These are phyloP conservation scores for Pocillopora meandrina DNA, from an alignment of 92 coral and sea anemone genomes.

Conservation along the genomic window DNA sequence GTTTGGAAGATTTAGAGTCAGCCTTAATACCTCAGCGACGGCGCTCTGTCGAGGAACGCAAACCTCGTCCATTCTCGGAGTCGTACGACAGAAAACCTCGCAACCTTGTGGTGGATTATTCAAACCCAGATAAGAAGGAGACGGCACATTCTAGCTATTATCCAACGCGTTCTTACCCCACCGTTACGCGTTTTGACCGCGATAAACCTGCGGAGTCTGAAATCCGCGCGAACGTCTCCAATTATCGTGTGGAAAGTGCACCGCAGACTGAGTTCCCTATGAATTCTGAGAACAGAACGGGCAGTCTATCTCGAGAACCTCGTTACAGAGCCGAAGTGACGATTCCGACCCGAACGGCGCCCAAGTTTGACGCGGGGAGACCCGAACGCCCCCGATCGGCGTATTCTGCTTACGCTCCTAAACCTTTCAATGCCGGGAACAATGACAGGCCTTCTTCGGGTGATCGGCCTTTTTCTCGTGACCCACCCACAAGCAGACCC, in stretches of 20 bases:
- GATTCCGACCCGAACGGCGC: constrained; percentile 65
- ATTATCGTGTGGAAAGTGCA: constrained; percentile 59
- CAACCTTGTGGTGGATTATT: constrained; percentile 67
- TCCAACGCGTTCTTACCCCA: constrained; percentile 62
- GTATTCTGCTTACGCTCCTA: constrained; percentile 73
- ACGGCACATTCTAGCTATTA: constrained; percentile 62
- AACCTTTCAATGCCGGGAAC: constrained; percentile 57
- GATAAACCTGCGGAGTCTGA: constrained; percentile 62
- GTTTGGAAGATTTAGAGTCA: constrained; percentile 65
- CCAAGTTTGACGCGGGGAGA: constrained; percentile 42
- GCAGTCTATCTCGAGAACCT: constrained; percentile 57
- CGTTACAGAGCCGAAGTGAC: constrained; percentile 81
- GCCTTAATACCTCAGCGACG: constrained; percentile 45
- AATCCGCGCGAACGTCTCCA: constrained; percentile 54
- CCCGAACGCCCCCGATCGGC: constrained; percentile 74
- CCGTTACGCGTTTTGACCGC: constrained; percentile 43
- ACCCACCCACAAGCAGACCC: constrained; percentile 18
- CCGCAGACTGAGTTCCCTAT: constrained; percentile 46
- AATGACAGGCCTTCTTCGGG: constrained; percentile 44
- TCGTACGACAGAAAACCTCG: constrained; percentile 68
- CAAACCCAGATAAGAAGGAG: constrained; percentile 62
- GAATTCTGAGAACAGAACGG: constrained; percentile 40
- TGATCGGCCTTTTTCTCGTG: constrained; percentile 38
- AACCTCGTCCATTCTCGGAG: constrained; percentile 53
- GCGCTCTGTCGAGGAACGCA: constrained; percentile 59